A percentile compares a stretch with the other conserved stretches of the same genome.
Evolutionary conservation across 1,140 invertebrate species (phyloP).

Genomic region (Drosophila lini): DNA sequence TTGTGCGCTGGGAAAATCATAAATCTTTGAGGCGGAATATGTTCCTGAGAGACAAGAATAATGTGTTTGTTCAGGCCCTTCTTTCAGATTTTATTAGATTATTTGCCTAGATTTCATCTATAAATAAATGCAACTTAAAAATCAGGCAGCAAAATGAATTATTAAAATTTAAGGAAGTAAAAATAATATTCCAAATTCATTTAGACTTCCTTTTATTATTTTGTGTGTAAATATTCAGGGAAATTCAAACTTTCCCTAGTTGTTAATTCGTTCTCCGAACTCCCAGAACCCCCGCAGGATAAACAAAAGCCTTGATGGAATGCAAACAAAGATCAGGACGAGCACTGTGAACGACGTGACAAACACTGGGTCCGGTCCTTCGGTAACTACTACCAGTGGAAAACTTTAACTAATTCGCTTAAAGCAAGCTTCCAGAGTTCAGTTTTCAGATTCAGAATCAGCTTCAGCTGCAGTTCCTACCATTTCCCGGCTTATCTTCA

Average conservation of each 20-base stretch:
- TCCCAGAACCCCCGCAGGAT: constrained; percentile 8
- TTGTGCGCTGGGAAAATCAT: constrained; percentile 9
- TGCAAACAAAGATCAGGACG: constrained; percentile 40
- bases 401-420: constrained; percentile 58
- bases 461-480: constrained; percentile 10
- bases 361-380: constrained; percentile 18
- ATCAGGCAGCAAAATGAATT: background rate
- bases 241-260: constrained; percentile 4
- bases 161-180: background rate
- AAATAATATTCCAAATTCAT: background rate
- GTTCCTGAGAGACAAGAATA: constrained; percentile 20
- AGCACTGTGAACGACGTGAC: constrained; percentile 52
- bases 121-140: background rate
- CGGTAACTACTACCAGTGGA: constrained; percentile 5
- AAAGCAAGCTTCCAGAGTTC: constrained; percentile 43
- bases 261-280: constrained; percentile 44
- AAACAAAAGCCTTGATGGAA: constrained; percentile 29
- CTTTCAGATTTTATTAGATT: background rate
- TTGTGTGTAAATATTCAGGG: constrained; percentile 1
- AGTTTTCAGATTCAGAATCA: background rate
- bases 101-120: background rate
- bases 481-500: constrained; percentile 66
- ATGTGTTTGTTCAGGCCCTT: constrained; percentile 1
- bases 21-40: constrained; percentile 16
- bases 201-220: background rate